Evolutionary conservation across 2,888 invertebrate genomes (phyloP).

Genomic region (Gryllus longicercus): DNA sequence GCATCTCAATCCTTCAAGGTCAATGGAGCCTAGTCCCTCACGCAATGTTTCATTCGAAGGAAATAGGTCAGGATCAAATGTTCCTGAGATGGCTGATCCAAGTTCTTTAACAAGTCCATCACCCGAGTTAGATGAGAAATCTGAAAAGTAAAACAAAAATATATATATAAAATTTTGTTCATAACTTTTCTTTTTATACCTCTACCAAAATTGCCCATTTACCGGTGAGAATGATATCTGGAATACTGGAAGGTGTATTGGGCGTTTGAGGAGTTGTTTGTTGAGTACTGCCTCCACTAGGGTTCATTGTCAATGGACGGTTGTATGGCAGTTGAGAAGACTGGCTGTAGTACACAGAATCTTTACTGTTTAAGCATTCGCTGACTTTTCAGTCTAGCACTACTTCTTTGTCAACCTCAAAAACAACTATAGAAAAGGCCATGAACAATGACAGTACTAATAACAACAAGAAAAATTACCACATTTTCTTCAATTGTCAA

Average conservation of each 20-base stretch:
- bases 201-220: conserved; percentile 36
- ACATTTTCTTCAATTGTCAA: too few species aligned
- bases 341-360: conserved; percentile 59
- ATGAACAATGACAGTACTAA: too few species aligned
- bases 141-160: conserved; percentile 34
- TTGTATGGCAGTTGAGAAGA: conserved; percentile 52
- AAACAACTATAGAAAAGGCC: too few species aligned
- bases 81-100: conserved; percentile 47
- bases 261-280: conserved; percentile 59
- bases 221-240: conserved; percentile 82
- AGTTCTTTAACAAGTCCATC: conserved; percentile 50
- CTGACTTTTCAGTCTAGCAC: too few species aligned
- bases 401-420: too few species aligned
- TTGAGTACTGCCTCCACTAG: conserved; percentile 43
- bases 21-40: conserved; percentile 75
- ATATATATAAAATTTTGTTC: neutral
- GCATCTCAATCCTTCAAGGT: conserved; percentile 82
- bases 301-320: conserved; percentile 50
- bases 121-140: conserved; percentile 41
- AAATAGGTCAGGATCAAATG: conserved; percentile 59
- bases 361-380: conserved; percentile 36
- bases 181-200: neutral
- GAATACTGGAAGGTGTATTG: conserved; percentile 75
- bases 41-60: conserved; percentile 72
- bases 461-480: too few species aligned